Percentiles rank a stretch among this genome's conserved stretches.
phyloP scores from a whole-genome alignment of 2,888 invertebrate species.

The Hoplodrina blanda region DNA sequence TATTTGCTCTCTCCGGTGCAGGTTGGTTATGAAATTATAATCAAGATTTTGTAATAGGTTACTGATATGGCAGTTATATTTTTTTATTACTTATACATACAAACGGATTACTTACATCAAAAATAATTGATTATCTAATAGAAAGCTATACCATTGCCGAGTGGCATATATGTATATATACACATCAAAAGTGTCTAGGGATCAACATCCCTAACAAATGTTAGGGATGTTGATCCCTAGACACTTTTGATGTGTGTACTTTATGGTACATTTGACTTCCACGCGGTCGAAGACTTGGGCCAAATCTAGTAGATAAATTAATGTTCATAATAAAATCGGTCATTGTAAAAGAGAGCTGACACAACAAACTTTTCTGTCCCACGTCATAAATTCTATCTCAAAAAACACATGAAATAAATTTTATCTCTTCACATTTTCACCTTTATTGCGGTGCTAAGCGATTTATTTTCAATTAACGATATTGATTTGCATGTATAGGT shows the following conservation, averaged over 20 bases:
- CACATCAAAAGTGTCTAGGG: too few relatives aligned
- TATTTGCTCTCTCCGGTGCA: background rate
- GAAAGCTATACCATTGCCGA: too few relatives aligned
- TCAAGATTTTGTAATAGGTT: background rate
- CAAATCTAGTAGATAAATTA: background rate
- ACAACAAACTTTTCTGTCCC: background rate
- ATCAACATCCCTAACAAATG: too few relatives aligned
- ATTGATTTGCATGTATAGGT: background rate
- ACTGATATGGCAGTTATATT: too few relatives aligned
- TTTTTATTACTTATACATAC: too few relatives aligned
- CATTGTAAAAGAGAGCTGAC: constrained; percentile 5
- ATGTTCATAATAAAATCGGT: constrained; percentile 3
- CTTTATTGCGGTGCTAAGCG: constrained; percentile 18
- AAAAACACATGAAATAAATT: constrained; percentile 9
- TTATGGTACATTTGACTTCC: too few relatives aligned
- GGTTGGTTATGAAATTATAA: background rate
- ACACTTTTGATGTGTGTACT: too few relatives aligned
- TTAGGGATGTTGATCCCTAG: too few relatives aligned
- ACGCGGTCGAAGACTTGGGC: too few relatives aligned
- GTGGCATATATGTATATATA: too few relatives aligned
- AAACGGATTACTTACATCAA: too few relatives aligned
- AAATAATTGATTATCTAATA: too few relatives aligned
- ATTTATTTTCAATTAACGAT: constrained; percentile 15
- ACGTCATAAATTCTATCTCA: background rate
- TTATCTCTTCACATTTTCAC: constrained; percentile 14